Base-by-base conservation (phyloP, 2,888 invertebrate genomes). In the Orthosia gothica region DNA sequence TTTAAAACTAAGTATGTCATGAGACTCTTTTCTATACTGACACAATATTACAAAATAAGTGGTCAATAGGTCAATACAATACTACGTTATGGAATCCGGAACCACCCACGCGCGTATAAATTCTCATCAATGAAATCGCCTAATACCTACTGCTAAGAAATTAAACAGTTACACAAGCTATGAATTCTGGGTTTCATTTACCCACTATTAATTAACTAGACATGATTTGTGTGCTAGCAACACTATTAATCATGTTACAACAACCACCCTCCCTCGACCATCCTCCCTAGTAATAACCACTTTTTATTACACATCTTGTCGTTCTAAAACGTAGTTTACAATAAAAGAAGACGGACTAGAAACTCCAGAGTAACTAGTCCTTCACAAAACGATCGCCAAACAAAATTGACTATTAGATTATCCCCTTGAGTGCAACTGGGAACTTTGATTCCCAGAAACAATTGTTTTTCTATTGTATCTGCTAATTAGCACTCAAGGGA, bases 21-120 rank as follows among this genome's bases (percentile, higher is more conserved):
- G 16, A 50, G 54, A 32, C 58, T 11, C 45, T 63, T 79, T 81
- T 75, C 81, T 76, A 81, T 20, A 66, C n/a, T 59, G 54, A 52
- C 54, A 40, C 52, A 57, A 68, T 23, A 23, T 79, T 58, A 63
- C 55, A 59, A 64, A 79, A 79, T 47, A 55, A 52, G 18, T 80
- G n/a, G 50, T 58, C 75, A 61, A 61, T 76, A 50, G 70, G 77
- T 75, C 49, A 62, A 50, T n/a, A 49, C 49, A 52, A 47, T 45
- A 64, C 68, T 20, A 68, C 13, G 45, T 3, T 57, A 52, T 61
- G 55, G 52, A 68, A 67, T 76, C 71, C 55, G 70, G 61, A 62
- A 54, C 75, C 75, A 52, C 61, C 81, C 54, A 81, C 76, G n/a
- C 50, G n/a, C 26, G 50, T 5, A 57, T 59, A 49, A n/a, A 50